Percentiles rank a stretch among this genome's conserved stretches.
These are phyloP conservation scores for Drosophila neotestacea DNA, from an alignment of 2,888 invertebrate species.

Conservation along the genomic window DNA sequence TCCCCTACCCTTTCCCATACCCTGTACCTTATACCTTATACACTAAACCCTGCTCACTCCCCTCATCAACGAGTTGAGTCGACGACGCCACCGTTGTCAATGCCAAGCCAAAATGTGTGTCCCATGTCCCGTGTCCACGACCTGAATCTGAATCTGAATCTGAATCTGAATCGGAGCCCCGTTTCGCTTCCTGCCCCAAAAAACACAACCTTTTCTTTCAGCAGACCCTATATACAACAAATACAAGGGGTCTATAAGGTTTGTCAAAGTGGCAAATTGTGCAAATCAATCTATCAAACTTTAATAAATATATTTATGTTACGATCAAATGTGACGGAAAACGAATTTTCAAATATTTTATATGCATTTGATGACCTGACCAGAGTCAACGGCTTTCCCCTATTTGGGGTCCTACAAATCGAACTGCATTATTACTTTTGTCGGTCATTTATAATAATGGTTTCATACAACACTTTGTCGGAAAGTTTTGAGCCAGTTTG, in stretches of 20 bases:
- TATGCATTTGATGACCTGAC: not conserved
- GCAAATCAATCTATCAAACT: too few species aligned
- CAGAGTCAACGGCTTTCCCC: too few species aligned
- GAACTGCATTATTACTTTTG: too few species aligned
- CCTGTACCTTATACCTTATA: not conserved
- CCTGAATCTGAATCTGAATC: slow-evolving; percentile 17
- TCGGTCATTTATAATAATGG: too few species aligned
- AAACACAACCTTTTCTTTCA: slow-evolving; percentile 34
- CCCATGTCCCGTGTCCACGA: slow-evolving; percentile 41
- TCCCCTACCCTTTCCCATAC: not conserved
- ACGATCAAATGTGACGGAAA: too few species aligned
- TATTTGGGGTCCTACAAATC: too few species aligned
- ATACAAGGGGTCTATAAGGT: too few species aligned
- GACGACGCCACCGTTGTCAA: slow-evolving; percentile 71
- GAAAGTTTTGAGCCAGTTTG: too few species aligned
- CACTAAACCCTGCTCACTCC: not conserved
- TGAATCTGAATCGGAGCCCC: slow-evolving; percentile 10
- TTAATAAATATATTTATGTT: too few species aligned
- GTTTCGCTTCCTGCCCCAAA: slow-evolving; percentile 44
- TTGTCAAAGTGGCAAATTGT: too few species aligned
- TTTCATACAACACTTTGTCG: too few species aligned
- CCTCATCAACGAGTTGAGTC: not conserved
- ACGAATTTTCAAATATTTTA: not conserved
- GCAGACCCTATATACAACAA: too few species aligned
- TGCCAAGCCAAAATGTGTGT: slow-evolving; percentile 63